These are phyloP conservation scores for Anagyrus pseudococci DNA, from an alignment of 2,888 invertebrate species.

Conservation along the genomic window DNA sequence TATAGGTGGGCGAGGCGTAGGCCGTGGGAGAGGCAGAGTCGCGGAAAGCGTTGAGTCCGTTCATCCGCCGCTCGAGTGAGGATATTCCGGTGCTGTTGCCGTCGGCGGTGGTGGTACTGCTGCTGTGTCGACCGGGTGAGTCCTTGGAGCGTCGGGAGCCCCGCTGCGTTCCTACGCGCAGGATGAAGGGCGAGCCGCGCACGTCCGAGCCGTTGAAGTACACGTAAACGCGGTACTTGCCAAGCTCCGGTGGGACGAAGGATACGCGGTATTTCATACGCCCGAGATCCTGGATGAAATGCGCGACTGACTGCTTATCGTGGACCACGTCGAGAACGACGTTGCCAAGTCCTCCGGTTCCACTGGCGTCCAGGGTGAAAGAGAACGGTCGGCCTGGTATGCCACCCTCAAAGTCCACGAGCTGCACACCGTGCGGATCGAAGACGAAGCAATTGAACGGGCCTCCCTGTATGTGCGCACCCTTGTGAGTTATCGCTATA, in stretches of 20 bases:
- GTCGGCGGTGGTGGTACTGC: conserved; percentile 10
- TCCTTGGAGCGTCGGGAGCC: conserved; percentile 58
- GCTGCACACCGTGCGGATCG: conserved; percentile 84
- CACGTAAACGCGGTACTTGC: conserved; percentile 85
- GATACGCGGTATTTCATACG: conserved; percentile 78
- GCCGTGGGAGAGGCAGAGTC: no score
- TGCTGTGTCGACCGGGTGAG: background rate
- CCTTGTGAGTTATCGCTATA: conserved; percentile 94
- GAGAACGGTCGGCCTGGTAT: conserved; percentile 86
- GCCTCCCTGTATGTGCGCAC: conserved; percentile 93
- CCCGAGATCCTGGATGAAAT: conserved; percentile 82
- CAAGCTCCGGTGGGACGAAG: conserved; percentile 79
- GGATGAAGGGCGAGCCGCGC: conserved; percentile 87
- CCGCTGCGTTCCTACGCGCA: conserved; percentile 80
- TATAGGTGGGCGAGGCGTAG: background rate
- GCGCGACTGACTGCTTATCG: conserved; percentile 84
- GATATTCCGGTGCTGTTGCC: conserved; percentile 46
- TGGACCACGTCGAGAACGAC: conserved; percentile 90
- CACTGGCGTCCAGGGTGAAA: conserved; percentile 78
- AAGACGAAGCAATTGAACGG: conserved; percentile 97
- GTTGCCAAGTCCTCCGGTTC: conserved; percentile 85
- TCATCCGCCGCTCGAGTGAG: conserved; percentile 54
- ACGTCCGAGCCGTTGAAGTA: conserved; percentile 88
- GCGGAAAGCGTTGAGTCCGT: no score
- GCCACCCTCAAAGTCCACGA: conserved; percentile 76